These are phyloP conservation scores for Tenodera sinensis DNA, from an alignment of 2,888 invertebrate genomes.

Conservation along the genomic window DNA sequence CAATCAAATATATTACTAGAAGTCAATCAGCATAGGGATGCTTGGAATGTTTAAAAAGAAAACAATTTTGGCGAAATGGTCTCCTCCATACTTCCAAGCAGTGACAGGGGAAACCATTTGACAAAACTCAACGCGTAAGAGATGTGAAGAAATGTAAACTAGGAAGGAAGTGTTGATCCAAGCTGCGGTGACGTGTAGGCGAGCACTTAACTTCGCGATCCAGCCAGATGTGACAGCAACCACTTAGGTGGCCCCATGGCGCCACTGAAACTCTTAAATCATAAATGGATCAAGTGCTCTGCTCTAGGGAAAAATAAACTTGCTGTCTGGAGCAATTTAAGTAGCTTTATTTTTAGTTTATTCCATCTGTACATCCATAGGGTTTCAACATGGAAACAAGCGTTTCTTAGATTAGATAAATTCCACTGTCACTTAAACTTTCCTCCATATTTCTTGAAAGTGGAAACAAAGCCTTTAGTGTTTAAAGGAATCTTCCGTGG, in stretches of 20 bases:
- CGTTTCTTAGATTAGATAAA: too few species aligned
- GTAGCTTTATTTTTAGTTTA: neutral
- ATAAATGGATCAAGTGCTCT: neutral
- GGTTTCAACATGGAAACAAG: too few species aligned
- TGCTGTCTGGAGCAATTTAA: neutral
- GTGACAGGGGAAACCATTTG: neutral
- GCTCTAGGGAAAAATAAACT: neutral
- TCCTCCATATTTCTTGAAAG: too few species aligned
- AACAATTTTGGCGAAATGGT: too few species aligned
- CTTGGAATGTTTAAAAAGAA: too few species aligned
- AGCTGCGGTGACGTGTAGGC: neutral
- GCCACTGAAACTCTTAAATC: neutral
- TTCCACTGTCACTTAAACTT: too few species aligned
- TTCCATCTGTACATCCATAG: neutral
- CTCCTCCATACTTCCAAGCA: too few species aligned
- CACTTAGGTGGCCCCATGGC: neutral
- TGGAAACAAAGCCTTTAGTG: too few species aligned
- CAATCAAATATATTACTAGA: too few species aligned
- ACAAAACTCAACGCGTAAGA: neutral
- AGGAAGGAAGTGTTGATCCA: neutral
- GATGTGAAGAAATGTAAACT: neutral
- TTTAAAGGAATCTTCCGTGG: too few species aligned
- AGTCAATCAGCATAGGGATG: too few species aligned
- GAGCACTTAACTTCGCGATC: neutral
- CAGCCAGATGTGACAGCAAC: neutral